Conservation (phyloP, 2,888 invertebrate genomes). For the Rhamnusium bicolor region DNA sequence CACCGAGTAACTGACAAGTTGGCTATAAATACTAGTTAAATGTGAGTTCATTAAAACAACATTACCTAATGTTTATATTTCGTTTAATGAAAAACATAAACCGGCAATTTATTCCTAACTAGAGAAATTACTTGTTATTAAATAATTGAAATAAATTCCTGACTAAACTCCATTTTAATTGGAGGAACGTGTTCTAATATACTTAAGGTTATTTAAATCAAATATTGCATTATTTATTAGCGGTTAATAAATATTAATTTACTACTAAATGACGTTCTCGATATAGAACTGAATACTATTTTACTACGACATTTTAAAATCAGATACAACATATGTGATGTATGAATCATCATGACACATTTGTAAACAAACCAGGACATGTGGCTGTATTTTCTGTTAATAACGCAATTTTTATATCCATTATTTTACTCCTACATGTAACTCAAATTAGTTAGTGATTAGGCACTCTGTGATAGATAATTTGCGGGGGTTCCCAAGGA, state of each 20-base stretch:
- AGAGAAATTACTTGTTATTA: neutral
- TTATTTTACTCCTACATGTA: neutral
- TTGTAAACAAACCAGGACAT: neutral
- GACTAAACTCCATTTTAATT: neutral
- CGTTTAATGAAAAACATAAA: neutral
- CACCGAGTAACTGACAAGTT: neutral
- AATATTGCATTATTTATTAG: neutral
- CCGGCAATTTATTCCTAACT: neutral
- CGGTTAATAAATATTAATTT: neutral
- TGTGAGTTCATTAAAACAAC: neutral
- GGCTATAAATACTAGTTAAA: neutral
- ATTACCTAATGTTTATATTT: neutral
- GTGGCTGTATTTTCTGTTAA: neutral
- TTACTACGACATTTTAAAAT: neutral
- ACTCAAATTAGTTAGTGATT: neutral
- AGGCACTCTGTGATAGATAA: neutral
- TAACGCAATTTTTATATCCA: neutral
- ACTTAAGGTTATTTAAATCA: neutral
- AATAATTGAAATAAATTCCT: slow-evolving; percentile 12
- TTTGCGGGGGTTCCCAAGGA: neutral
- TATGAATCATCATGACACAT: neutral
- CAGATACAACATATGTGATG: neutral
- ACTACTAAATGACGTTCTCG: neutral
- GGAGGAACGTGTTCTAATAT: neutral
- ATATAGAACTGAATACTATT: neutral